Percentiles rank a stretch among this genome's conserved stretches.
These are phyloP conservation scores for Myocastor coypus DNA, from an alignment of 2,113 vertebrate genomes.

Conservation along the genomic window DNA sequence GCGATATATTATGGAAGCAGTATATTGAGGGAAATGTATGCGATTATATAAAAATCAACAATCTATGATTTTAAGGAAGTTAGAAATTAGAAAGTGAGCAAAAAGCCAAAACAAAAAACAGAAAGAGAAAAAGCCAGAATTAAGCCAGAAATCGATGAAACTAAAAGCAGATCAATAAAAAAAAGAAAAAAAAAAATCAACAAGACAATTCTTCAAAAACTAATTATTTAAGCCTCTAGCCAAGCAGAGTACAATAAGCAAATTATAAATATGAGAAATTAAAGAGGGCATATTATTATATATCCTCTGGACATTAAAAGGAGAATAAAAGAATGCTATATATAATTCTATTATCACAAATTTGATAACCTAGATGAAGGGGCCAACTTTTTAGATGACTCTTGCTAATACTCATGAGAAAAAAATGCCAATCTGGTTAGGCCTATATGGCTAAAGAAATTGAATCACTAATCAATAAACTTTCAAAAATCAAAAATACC, in stretches of 20 bases:
- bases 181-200: constrained; percentile 31
- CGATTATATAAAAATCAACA: background rate
- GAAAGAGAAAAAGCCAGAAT: background rate
- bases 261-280: constrained; percentile 20
- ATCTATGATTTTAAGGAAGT: background rate
- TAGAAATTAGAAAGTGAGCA: background rate
- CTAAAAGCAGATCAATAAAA: background rate
- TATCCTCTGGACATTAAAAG: background rate
- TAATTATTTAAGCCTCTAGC: background rate
- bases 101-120: background rate
- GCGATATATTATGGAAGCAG: background rate
- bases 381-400: background rate
- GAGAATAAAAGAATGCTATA: background rate
- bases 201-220: background rate
- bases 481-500: background rate
- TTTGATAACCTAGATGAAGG: background rate
- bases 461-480: background rate
- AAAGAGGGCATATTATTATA: background rate
- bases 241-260: background rate
- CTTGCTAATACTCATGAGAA: background rate
- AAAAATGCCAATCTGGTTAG: background rate
- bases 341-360: background rate
- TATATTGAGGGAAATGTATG: background rate
- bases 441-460: background rate
- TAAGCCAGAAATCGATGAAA: background rate